Percentiles rank a stretch among this genome's conserved stretches.
phyloP scores from a whole-genome alignment of 2,797 vertebrate species.

The Micromesistius poutassou region DNA sequence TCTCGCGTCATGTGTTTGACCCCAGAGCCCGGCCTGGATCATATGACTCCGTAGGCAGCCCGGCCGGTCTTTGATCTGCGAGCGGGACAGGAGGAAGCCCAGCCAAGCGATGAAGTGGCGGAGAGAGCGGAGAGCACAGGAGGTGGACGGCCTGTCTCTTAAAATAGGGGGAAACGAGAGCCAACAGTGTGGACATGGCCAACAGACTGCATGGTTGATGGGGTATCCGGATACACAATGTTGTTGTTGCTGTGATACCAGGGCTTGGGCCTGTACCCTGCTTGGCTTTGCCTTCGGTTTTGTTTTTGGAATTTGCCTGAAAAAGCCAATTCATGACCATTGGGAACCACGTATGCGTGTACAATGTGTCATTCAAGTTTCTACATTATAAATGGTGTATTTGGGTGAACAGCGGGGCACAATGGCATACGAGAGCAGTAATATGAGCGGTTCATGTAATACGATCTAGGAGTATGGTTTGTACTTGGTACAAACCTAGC shows the following conservation, averaged over 20 bases:
- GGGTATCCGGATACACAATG: not conserved
- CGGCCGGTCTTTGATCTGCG: constrained; percentile 61
- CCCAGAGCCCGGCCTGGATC: constrained; percentile 64
- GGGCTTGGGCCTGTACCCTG: not conserved
- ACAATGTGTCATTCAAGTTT: constrained; percentile 56
- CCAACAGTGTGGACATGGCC: not conserved
- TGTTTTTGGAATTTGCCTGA: no score
- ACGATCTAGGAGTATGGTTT: not conserved
- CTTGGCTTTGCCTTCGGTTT: not conserved
- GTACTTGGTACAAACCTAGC: not conserved
- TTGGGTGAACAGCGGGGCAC: constrained; percentile 44
- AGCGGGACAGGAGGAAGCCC: constrained; percentile 53
- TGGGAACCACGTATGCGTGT: constrained; percentile 42
- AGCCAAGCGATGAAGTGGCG: constrained; percentile 47
- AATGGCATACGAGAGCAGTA: not conserved
- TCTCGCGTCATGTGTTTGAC: constrained; percentile 57
- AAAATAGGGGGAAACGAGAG: constrained; percentile 20
- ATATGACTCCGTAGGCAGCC: constrained; percentile 61
- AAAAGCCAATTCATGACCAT: constrained; percentile 44
- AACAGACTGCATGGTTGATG: not conserved
- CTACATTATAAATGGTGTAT: constrained; percentile 48
- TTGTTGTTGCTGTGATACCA: not conserved
- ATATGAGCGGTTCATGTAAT: not conserved
- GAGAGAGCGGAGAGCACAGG: constrained; percentile 22
- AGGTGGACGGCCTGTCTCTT: constrained; percentile 20